Conservation (phyloP, 2,888 invertebrate genomes). For the Choristoneura rosaceana region DNA sequence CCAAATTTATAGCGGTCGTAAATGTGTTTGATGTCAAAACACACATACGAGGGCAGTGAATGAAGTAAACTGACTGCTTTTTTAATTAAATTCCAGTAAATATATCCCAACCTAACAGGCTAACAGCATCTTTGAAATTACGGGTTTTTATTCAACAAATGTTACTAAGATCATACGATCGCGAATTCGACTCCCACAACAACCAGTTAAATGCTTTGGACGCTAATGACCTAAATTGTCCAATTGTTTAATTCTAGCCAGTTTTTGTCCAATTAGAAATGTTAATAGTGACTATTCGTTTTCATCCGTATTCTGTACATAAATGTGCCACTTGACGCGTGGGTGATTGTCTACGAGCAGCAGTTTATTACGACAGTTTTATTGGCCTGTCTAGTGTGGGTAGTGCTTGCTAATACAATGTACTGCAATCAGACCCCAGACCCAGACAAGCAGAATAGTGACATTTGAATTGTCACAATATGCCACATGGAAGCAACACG, state of each 20-base stretch:
- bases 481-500: background rate
- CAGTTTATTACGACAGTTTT: slow-evolving; percentile 54
- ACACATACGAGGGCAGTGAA: background rate
- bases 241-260: slow-evolving; percentile 40
- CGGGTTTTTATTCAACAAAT: background rate
- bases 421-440: slow-evolving; percentile 15
- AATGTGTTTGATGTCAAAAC: slow-evolving; percentile 21
- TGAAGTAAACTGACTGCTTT: background rate
- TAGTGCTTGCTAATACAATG: slow-evolving; percentile 25
- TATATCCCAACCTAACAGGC: background rate
- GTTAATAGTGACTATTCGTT: slow-evolving; percentile 23
- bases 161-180: background rate
- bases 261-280: slow-evolving; percentile 20
- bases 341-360: slow-evolving; percentile 49
- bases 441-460: background rate
- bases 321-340: slow-evolving; percentile 42
- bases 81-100: background rate
- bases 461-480: background rate
- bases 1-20: slow-evolving; percentile 25
- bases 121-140: too few species aligned
- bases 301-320: slow-evolving; percentile 16
- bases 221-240: slow-evolving; percentile 22
- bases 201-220: slow-evolving; percentile 15
- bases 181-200: background rate
- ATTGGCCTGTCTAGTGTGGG: slow-evolving; percentile 39